Conservation (phyloP, 1,140 invertebrate species). For the Drosophila lacertosa region DNA sequence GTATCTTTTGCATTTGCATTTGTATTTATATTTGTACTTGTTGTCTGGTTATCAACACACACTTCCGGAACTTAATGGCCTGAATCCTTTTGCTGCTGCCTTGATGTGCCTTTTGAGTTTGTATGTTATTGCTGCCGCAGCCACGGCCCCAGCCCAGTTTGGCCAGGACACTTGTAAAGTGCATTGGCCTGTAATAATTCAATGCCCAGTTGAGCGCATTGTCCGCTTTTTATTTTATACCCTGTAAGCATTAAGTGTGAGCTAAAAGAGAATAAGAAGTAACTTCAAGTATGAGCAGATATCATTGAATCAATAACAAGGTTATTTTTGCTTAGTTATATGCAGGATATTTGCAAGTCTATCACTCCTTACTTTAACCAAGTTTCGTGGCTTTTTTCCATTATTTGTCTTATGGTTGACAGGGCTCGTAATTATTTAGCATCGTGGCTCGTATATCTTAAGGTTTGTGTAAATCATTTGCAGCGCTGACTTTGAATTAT, state of each 20-base stretch:
- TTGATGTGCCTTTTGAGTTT: constrained; percentile 49
- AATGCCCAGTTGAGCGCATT: constrained; percentile 32
- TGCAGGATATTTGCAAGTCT: background rate
- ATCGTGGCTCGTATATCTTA: constrained; percentile 40
- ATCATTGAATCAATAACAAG: too few species aligned
- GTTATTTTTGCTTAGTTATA: too few species aligned
- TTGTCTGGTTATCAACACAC: constrained; percentile 77
- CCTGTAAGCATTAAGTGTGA: background rate
- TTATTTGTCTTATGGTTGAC: constrained; percentile 13
- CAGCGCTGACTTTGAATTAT: constrained; percentile 49
- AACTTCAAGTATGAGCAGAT: too few species aligned
- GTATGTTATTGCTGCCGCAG: background rate
- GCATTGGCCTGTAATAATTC: constrained; percentile 68
- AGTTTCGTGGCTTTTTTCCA: constrained; percentile 6
- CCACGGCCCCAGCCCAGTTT: background rate
- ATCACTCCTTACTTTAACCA: background rate
- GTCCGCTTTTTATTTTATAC: background rate
- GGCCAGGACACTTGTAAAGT: constrained; percentile 40
- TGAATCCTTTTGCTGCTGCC: constrained; percentile 76
- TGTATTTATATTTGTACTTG: constrained; percentile 58
- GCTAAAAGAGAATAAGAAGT: background rate
- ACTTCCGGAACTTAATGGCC: constrained; percentile 83
- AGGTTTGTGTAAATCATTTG: constrained; percentile 48
- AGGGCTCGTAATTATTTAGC: constrained; percentile 32
- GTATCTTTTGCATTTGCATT: constrained; percentile 29